Evolutionary conservation across 1,140 invertebrate genomes (phyloP), one percentile per base, ranked within the genome.

Genomic region (Trichogramma pretiosum): DNA sequence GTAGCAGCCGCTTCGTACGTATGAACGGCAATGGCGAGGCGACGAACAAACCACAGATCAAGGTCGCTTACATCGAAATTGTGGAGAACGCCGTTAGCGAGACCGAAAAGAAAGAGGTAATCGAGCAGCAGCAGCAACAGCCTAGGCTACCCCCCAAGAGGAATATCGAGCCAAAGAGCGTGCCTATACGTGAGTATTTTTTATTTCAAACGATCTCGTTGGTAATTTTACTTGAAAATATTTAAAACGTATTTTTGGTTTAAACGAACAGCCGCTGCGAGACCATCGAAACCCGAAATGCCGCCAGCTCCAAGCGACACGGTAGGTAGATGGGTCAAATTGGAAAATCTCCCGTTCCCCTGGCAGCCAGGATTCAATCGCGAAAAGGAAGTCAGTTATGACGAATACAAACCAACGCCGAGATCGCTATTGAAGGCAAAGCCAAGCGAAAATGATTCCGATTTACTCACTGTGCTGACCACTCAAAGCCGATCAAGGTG

Each of bases 21-120:
- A 37, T 24, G 2, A 61, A 57, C 34, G 35, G 11, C 10, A 58
- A 28, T 14, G 30, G 16, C 13, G 42, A 53, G 3, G 22, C 18
- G 7, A 37, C 42, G 1, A n/a, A n/a, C n/a, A 58, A 59, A 10
- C 50, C 61, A 11, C 60, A 67, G 9, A 53, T 71, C 3, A 68
- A 68, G 32, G 62, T 68, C 3, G 64, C 68, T 5, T 69, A 67
- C 22, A 64, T 69, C 32, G 63, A 69, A 59, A 72, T 70, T 57
- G 61, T 67, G 56, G 75, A 72, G 60, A 69, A 65, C 16, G 55
- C 57, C 54, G 72, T 46, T 57, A 38, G 30, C 3, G 49, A 58
- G 2, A 48, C 56, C 2, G 55, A 63, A 1, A 32, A 43, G 5
- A 37, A 43, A 26, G 32, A 43, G 10, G 34, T 38, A 11, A 36